Percentiles rank a stretch among this genome's conserved stretches.
Conservation (phyloP, 1,140 invertebrate genomes). For the Tetragonula clypearis region DNA sequence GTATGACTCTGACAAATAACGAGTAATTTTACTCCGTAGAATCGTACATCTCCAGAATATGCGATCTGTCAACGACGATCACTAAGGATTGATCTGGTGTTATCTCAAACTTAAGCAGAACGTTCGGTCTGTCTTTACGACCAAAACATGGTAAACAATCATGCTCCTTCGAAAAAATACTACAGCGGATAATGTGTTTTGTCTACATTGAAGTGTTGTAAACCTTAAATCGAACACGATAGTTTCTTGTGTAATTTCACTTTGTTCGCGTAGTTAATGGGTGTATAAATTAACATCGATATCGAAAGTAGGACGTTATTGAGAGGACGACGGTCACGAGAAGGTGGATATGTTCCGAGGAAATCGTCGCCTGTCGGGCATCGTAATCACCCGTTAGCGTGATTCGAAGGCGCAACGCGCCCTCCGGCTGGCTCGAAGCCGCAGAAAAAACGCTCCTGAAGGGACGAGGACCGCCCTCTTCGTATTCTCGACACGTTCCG, state of each 20-base stretch:
- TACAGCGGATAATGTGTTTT: not conserved
- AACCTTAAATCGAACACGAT: not conserved
- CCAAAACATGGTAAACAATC: not conserved
- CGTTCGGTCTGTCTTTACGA: not conserved
- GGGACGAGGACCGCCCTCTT: slow-evolving; percentile 22
- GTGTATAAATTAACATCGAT: not conserved
- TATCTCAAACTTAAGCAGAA: not conserved
- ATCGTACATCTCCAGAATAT: not conserved
- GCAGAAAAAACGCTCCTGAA: slow-evolving; percentile 26
- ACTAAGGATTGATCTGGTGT: not conserved
- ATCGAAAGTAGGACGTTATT: not conserved
- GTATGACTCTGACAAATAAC: not conserved
- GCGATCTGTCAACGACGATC: not conserved
- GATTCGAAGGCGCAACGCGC: slow-evolving; percentile 9
- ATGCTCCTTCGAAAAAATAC: not conserved
- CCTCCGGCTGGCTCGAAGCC: slow-evolving; percentile 23
- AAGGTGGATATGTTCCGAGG: not conserved
- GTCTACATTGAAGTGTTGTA: not conserved
- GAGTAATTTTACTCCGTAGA: too few relatives aligned
- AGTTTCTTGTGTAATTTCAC: not conserved
- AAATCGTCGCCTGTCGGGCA: slow-evolving; percentile 32
- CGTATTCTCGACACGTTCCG: slow-evolving; percentile 41
- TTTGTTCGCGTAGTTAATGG: not conserved
- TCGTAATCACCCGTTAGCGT: slow-evolving; percentile 42
- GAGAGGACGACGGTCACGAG: not conserved